Percentiles rank a stretch among this genome's conserved stretches.
These are phyloP conservation scores for Scolopax rusticola DNA, from an alignment of 2,797 vertebrate species.

Conservation along the genomic window DNA sequence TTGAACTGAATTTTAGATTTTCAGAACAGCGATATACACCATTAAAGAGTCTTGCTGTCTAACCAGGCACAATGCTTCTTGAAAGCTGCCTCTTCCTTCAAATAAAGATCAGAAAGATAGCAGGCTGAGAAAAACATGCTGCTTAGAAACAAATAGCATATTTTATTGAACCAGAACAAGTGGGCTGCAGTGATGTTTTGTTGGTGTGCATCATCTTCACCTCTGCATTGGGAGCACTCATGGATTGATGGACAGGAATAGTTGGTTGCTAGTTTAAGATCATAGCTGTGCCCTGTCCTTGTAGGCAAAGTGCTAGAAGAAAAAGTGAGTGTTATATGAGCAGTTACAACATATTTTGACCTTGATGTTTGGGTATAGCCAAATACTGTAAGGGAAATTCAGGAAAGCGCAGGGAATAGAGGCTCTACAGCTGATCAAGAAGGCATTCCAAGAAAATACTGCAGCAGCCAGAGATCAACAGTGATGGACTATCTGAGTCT, in stretches of 20 bases:
- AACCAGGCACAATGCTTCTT: background rate
- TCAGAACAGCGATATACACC: background rate
- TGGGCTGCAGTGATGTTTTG: background rate
- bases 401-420: background rate
- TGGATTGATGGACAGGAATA: background rate
- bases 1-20: constrained; percentile 28
- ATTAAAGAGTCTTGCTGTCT: constrained; percentile 10
- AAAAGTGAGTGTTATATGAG: background rate
- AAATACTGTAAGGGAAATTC: background rate
- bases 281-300: background rate
- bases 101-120: background rate
- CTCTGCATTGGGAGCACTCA: background rate
- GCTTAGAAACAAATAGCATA: background rate
- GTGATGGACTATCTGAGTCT: background rate
- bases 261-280: background rate
- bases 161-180: background rate
- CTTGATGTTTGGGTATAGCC: background rate
- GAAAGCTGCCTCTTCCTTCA: background rate
- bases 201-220: background rate
- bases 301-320: background rate
- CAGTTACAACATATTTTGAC: background rate
- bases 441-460: background rate
- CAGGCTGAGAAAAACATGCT: background rate
- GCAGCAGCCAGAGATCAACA: background rate
- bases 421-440: background rate